Base-by-base conservation (phyloP, 2,113 vertebrate species). In the Hippocampus abdominalis region DNA sequence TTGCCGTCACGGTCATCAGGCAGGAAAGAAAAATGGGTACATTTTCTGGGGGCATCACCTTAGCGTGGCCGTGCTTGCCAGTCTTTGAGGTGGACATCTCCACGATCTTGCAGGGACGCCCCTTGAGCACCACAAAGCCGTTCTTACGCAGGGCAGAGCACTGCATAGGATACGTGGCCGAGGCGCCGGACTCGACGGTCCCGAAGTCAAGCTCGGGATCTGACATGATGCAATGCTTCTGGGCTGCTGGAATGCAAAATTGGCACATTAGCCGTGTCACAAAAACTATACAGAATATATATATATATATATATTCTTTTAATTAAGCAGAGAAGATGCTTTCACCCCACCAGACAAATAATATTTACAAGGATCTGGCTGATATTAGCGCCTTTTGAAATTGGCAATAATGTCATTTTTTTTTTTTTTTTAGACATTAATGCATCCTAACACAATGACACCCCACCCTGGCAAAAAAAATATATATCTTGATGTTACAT, bases 11-110 rank as follows among this genome's bases (percentile, higher is more conserved):
- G 40, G n/a, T 1, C 40, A 11, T 3, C 40, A 3, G 15, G 18
- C 2, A 1, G 8, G 9, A 1, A 39, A 8, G 13, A 62, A 8
- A n/a, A 62, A 32, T 40, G 6, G 23, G 54, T 9, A 42, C 0
- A 1, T 8, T 3, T 4, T 9, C 29, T 18, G 12, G 32, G 32
- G 63, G 40, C 23, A 13, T 23, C 90, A 97, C 96, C 95, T 99
- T 99, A 73, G 97, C 96, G 75, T 99, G 96, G 46, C 96, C 97
- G 62, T 99, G 97, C 86, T 99, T 98, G 79, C 96, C 97, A 6
- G 96, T 98, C 87, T 99, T 98, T 82, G 97, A 98, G 73, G 95
- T 98, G 76, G 94, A 95, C 97, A 99, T 99, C 89, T 99, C 97
- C 44, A 99, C 96, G 73, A 99, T 99, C 89, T 97, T 99, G 92